Conservation (phyloP, 1,140 invertebrate species). For the Drosophila baimaii region DNA sequence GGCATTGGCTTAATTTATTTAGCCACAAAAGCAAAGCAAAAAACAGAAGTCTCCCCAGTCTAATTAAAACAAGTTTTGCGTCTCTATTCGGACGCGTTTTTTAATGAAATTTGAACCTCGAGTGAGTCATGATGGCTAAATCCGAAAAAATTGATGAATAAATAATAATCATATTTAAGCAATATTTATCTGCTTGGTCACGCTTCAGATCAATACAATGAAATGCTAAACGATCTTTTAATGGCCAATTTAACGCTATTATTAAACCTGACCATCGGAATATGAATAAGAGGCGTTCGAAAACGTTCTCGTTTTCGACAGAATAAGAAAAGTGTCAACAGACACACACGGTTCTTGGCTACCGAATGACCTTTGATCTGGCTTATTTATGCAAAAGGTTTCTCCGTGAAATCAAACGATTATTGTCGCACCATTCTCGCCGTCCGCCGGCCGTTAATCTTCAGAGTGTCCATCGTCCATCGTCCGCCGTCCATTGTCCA, state of each 20-base stretch:
- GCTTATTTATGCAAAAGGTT: constrained; percentile 59
- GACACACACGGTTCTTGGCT: constrained; percentile 42
- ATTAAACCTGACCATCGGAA: constrained; percentile 46
- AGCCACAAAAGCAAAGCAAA: constrained; percentile 16
- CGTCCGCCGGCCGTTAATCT: constrained; percentile 56
- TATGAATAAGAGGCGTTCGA: constrained; percentile 35
- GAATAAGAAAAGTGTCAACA: constrained; percentile 47
- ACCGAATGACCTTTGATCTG: constrained; percentile 35
- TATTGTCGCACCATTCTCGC: constrained; percentile 61
- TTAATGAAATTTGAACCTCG: constrained; percentile 17
- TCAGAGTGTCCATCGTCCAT: constrained; percentile 27
- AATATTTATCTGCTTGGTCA: constrained; percentile 51
- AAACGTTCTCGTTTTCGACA: constrained; percentile 69
- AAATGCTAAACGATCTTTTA: constrained; percentile 68
- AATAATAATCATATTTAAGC: constrained; percentile 47
- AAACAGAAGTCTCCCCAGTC: constrained; percentile 30
- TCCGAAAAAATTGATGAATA: constrained; percentile 38
- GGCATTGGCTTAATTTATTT: constrained; percentile 45
- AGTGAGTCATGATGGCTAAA: constrained; percentile 41
- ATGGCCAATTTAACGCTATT: constrained; percentile 71
- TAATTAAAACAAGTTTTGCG: constrained; percentile 53
- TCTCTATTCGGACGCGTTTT: constrained; percentile 23
- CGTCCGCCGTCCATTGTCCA: constrained; percentile 46
- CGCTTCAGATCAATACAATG: constrained; percentile 54
- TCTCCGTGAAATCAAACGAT: constrained; percentile 63